A percentile compares a stretch with the other conserved stretches of the same genome.
Evolutionary conservation across 2,113 vertebrate species (phyloP).

Genomic region (Alouatta palliata): DNA sequence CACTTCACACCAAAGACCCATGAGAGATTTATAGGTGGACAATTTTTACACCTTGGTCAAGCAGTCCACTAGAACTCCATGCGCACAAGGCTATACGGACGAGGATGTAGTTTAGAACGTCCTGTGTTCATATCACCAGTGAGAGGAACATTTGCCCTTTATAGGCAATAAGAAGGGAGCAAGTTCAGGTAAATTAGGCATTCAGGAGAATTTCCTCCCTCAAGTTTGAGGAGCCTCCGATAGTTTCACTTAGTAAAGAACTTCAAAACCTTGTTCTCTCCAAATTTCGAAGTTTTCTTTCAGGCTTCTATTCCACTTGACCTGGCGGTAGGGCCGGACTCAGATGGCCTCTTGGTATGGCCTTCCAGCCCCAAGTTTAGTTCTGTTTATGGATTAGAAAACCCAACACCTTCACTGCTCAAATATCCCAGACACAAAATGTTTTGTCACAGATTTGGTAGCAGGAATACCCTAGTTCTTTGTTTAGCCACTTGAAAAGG

Average conservation of each 20-base stretch:
- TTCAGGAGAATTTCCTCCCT: neutral
- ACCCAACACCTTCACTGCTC: slow-evolving; percentile 50
- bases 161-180: neutral
- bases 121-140: neutral
- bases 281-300: neutral
- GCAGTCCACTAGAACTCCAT: neutral
- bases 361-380: slow-evolving; percentile 3
- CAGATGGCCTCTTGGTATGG: neutral
- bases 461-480: slow-evolving; percentile 62
- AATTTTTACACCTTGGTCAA: neutral
- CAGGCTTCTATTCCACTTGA: neutral
- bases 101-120: neutral
- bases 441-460: slow-evolving; percentile 70
- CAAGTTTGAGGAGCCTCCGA: neutral
- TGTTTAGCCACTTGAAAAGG: slow-evolving; percentile 74
- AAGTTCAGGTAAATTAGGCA: neutral
- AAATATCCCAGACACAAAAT: slow-evolving; percentile 39
- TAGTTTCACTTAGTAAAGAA: neutral
- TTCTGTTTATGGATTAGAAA: slow-evolving; percentile 49
- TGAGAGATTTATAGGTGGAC: neutral
- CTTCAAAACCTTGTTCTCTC: neutral
- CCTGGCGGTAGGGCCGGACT: neutral
- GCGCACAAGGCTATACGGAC: neutral
- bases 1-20: neutral
- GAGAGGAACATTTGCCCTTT: neutral